Percentiles rank a stretch among this genome's conserved stretches.
These are phyloP conservation scores for Hypena proboscidalis DNA, from an alignment of 2,888 invertebrate genomes.

Conservation along the genomic window DNA sequence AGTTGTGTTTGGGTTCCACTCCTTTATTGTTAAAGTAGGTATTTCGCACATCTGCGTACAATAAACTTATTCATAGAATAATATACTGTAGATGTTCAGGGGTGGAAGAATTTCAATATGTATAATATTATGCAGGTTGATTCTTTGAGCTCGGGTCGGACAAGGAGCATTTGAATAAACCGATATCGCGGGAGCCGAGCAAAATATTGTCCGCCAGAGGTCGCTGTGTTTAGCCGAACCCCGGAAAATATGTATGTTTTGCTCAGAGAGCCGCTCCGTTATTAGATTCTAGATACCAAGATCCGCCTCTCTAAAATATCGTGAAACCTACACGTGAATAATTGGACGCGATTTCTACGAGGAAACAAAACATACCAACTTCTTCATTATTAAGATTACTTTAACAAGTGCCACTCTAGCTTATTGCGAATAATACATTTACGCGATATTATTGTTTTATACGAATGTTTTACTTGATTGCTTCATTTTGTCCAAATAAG, in stretches of 20 bases:
- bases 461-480: slow-evolving; percentile 5
- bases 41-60: slow-evolving; percentile 53
- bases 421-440: slow-evolving; percentile 26
- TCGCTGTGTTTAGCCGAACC: slow-evolving; percentile 67
- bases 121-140: slow-evolving; percentile 84
- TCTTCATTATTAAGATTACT: slow-evolving; percentile 19
- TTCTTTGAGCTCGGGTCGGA: slow-evolving; percentile 81
- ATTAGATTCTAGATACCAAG: slow-evolving; percentile 68
- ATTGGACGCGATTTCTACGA: slow-evolving; percentile 15
- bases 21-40: slow-evolving; percentile 37
- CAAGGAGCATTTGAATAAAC: slow-evolving; percentile 82
- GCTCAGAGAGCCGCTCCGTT: slow-evolving; percentile 61
- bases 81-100: slow-evolving; percentile 71
- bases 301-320: slow-evolving; percentile 48
- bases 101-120: slow-evolving; percentile 82
- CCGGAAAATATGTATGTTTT: slow-evolving; percentile 73
- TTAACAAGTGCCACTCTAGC: slow-evolving; percentile 21
- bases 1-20: slow-evolving; percentile 11
- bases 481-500: slow-evolving; percentile 13
- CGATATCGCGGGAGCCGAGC: slow-evolving; percentile 75
- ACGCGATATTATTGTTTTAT: slow-evolving; percentile 15
- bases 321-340: slow-evolving; percentile 27
- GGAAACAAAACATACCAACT: slow-evolving; percentile 18
- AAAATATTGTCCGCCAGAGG: slow-evolving; percentile 81
- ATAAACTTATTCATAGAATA: slow-evolving; percentile 78